A percentile compares a stretch with the other conserved stretches of the same genome.
These are phyloP conservation scores for Acanthoscelides obtectus DNA, from an alignment of 2,888 invertebrate genomes.

Conservation along the genomic window DNA sequence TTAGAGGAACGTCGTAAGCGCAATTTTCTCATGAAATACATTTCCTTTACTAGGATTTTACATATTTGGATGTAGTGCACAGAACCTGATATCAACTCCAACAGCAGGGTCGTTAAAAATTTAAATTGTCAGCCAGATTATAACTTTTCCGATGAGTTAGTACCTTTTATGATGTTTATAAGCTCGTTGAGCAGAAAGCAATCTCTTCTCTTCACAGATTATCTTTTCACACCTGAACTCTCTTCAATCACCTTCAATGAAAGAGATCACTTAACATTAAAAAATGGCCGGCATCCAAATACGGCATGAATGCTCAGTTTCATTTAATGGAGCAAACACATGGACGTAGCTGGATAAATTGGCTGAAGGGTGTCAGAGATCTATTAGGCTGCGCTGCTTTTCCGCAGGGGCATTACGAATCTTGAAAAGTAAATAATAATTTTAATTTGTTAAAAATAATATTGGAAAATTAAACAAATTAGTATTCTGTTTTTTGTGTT, in stretches of 20 bases:
- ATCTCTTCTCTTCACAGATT: not conserved
- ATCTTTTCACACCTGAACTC: not conserved
- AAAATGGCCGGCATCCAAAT: not conserved
- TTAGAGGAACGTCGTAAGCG: no score
- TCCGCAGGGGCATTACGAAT: no score
- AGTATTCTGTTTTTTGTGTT: no score
- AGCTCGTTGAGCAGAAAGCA: not conserved
- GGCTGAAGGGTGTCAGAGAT: not conserved
- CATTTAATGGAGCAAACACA: not conserved
- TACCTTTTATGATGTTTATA: not conserved
- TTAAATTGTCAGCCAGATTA: not conserved
- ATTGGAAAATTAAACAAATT: no score
- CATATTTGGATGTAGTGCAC: no score
- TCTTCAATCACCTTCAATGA: not conserved
- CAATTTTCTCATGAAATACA: no score
- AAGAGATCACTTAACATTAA: not conserved
- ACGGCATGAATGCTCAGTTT: not conserved
- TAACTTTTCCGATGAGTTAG: not conserved
- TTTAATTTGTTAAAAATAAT: no score
- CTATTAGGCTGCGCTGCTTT: no score
- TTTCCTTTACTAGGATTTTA: no score
- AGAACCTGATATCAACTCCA: no score
- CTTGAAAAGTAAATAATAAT: no score
- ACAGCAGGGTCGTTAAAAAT: no score
- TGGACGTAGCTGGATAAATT: not conserved